Evolutionary conservation across 1,140 invertebrate genomes (phyloP).

Genomic region (Bradysia coprophila): DNA sequence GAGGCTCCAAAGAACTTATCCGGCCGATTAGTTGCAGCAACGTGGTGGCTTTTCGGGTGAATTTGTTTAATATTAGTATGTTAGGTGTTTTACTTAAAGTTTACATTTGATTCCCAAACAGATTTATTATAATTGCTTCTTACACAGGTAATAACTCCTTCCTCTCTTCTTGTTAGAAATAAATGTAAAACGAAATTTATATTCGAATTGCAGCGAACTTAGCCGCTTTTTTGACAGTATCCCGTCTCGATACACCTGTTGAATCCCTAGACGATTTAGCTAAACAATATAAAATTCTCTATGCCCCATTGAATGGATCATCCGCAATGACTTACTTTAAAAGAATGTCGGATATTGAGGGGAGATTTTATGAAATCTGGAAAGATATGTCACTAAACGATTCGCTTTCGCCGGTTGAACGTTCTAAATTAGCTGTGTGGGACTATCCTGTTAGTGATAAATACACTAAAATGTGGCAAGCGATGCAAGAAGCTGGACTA

Average conservation of each 20-base stretch:
- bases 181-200: no score
- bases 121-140: conserved; percentile 93
- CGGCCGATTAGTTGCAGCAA: conserved; percentile 79
- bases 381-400: conserved; percentile 95
- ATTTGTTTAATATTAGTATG: conserved; percentile 4
- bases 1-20: conserved; percentile 92
- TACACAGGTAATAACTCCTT: no score
- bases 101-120: conserved; percentile 6
- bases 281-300: conserved; percentile 91
- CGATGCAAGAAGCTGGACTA: conserved; percentile 79
- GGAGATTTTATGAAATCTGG: conserved; percentile 93
- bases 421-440: conserved; percentile 91
- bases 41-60: conserved; percentile 91
- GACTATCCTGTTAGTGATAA: conserved; percentile 97
- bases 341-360: conserved; percentile 90
- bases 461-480: conserved; percentile 96
- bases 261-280: conserved; percentile 83
- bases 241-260: conserved; percentile 76
- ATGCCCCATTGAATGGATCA: conserved; percentile 63
- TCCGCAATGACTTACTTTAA: conserved; percentile 85
- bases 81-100: background rate
- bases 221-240: conserved; percentile 86
- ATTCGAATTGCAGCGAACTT: no score
- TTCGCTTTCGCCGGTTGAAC: conserved; percentile 67
- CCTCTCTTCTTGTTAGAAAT: no score